These are phyloP conservation scores for Hofmannophila pseudospretella DNA, from an alignment of 2,888 invertebrate species.

Conservation along the genomic window DNA sequence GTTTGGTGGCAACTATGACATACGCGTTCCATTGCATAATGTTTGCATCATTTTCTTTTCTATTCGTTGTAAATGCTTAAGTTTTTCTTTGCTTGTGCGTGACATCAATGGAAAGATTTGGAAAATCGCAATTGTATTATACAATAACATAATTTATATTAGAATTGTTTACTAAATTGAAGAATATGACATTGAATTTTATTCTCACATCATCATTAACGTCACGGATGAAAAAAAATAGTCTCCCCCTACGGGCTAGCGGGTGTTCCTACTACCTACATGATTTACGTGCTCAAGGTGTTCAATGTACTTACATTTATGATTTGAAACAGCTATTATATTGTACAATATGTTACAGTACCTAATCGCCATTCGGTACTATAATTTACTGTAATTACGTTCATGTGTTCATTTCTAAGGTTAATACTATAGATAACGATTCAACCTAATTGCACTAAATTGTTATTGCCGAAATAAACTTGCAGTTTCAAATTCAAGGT, in stretches of 20 bases:
- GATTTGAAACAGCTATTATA: background rate
- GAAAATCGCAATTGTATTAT: no score
- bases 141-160: no score
- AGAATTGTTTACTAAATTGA: no score
- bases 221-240: no score
- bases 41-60: background rate
- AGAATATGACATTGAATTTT: no score
- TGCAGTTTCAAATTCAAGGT: slow-evolving; percentile 11
- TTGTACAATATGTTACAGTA: background rate
- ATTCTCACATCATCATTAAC: no score
- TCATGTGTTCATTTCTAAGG: background rate
- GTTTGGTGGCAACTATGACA: background rate
- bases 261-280: no score
- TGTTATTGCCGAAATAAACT: slow-evolving; percentile 13
- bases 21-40: slow-evolving; percentile 1
- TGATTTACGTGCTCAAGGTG: no score
- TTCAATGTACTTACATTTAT: background rate
- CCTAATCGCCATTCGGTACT: background rate
- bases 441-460: slow-evolving; percentile 8
- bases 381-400: background rate
- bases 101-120: no score
- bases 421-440: slow-evolving; percentile 1
- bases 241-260: no score
- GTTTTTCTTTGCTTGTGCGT: no score
- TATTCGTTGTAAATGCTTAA: background rate